Percentiles rank a stretch among this genome's conserved stretches.
These are phyloP conservation scores for Campoplex capitator DNA, from an alignment of 2,888 invertebrate species.

Conservation along the genomic window DNA sequence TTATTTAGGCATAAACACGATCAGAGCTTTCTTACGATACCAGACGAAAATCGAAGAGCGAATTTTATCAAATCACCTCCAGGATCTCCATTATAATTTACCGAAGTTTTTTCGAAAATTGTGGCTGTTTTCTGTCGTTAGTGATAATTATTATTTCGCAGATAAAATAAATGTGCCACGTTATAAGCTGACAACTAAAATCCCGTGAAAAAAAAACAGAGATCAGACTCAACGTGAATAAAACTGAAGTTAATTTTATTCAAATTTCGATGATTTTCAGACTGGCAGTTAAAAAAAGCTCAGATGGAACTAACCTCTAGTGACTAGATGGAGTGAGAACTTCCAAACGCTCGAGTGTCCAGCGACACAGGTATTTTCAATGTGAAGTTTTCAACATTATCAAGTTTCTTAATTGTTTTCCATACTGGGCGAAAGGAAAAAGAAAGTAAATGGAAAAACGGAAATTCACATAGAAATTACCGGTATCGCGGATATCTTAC, in stretches of 20 bases:
- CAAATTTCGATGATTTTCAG: conserved; percentile 35
- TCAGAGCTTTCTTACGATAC: conserved; percentile 67
- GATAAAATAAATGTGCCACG: background rate
- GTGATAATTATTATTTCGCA: background rate
- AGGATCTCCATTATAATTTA: background rate
- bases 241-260: background rate
- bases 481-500: conserved; percentile 63
- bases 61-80: background rate
- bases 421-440: background rate
- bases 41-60: conserved; percentile 36
- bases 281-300: conserved; percentile 61
- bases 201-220: background rate
- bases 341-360: conserved; percentile 55
- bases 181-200: background rate
- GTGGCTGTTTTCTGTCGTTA: background rate
- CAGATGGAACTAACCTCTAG: conserved; percentile 76
- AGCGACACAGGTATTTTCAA: conserved; percentile 54
- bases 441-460: background rate
- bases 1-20: conserved; percentile 78
- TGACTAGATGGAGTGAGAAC: conserved; percentile 82
- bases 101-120: background rate
- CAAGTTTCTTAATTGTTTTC: conserved; percentile 15
- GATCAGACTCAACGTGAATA: background rate
- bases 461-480: conserved; percentile 40
- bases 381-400: conserved; percentile 32